These are phyloP conservation scores for Nixonia krombeini DNA, from an alignment of 1,140 invertebrate genomes.

Conservation along the genomic window DNA sequence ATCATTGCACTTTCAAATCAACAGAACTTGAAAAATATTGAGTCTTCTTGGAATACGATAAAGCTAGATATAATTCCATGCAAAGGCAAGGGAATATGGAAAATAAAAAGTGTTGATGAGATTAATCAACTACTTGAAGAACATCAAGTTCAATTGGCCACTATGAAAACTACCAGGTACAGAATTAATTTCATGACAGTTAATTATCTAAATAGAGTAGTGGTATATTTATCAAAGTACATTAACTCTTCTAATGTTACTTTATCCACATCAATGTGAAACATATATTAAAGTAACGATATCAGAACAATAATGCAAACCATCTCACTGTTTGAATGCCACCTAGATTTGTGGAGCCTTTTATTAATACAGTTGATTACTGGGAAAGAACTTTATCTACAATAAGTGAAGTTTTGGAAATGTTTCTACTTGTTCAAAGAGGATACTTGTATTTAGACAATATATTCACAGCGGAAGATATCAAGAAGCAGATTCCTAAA, in stretches of 20 bases:
- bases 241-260: too few species aligned
- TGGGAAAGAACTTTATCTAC: constrained; percentile 87
- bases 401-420: constrained; percentile 84
- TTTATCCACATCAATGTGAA: too few species aligned
- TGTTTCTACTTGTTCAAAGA: constrained; percentile 81
- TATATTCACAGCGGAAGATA: constrained; percentile 88
- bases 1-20: too few species aligned
- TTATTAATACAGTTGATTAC: constrained; percentile 83
- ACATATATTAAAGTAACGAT: too few species aligned
- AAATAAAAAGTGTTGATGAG: constrained; percentile 79
- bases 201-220: background rate
- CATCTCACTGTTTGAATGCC: background rate
- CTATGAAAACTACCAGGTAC: constrained; percentile 85
- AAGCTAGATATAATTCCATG: constrained; percentile 80
- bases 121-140: constrained; percentile 82
- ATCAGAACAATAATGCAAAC: too few species aligned
- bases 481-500: constrained; percentile 84
- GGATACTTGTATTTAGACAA: constrained; percentile 86
- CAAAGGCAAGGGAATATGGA: constrained; percentile 76
- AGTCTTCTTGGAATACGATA: constrained; percentile 79
- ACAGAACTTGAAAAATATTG: constrained; percentile 79
- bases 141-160: constrained; percentile 80
- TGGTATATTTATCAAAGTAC: too few species aligned
- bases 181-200: background rate
- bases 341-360: constrained; percentile 84